These are phyloP conservation scores for Oxystoma pomonae DNA, from an alignment of 2,888 invertebrate species.

Conservation along the genomic window DNA sequence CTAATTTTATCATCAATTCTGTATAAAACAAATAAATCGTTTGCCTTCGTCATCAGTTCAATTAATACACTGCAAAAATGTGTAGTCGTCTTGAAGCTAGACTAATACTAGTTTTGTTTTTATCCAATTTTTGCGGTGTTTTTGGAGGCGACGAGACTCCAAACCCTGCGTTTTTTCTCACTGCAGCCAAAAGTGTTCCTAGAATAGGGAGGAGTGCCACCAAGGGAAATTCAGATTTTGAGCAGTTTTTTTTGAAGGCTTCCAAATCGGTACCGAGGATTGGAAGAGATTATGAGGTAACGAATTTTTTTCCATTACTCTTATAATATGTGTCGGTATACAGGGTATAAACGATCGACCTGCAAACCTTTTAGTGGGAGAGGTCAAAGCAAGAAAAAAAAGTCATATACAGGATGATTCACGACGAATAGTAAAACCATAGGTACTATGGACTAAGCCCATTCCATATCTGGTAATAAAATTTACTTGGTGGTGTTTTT, in stretches of 20 bases:
- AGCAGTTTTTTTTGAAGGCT: conserved; percentile 50
- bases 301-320: too few relatives aligned
- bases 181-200: conserved; percentile 44
- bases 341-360: too few relatives aligned
- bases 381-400: too few relatives aligned
- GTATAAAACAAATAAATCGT: not conserved
- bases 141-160: conserved; percentile 15
- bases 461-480: too few relatives aligned
- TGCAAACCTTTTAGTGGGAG: too few relatives aligned
- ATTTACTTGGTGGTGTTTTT: too few relatives aligned
- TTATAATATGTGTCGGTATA: too few relatives aligned
- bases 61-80: not conserved
- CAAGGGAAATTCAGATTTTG: conserved; percentile 43
- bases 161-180: conserved; percentile 33
- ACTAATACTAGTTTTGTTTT: not conserved
- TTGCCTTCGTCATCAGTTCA: not conserved
- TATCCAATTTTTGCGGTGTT: not conserved
- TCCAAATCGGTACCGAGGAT: conserved; percentile 50
- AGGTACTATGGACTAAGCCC: too few relatives aligned
- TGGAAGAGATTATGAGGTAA: conserved; percentile 43
- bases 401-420: too few relatives aligned
- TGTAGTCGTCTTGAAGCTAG: not conserved
- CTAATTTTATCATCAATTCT: not conserved
- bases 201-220: conserved; percentile 39
- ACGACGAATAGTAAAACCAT: too few relatives aligned